Conservation (phyloP, 2,797 vertebrate species). For the Neosilurus mollespiculum region DNA sequence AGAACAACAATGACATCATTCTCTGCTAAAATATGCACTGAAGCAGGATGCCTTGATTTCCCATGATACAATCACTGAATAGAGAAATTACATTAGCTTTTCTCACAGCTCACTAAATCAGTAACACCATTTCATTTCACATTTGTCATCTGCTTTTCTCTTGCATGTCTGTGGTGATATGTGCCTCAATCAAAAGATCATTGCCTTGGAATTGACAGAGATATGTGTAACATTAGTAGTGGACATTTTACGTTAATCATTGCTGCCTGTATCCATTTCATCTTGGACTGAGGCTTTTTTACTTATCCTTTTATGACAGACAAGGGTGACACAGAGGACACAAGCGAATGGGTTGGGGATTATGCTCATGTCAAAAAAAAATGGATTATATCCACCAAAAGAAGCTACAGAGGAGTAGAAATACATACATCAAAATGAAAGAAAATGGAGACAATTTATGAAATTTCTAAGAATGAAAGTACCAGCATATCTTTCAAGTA, state of each 20-base stretch:
- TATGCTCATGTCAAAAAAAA: constrained; percentile 37
- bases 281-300: constrained; percentile 29
- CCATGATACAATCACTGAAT: constrained; percentile 52
- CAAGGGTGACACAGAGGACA: constrained; percentile 41
- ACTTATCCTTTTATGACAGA: constrained; percentile 39
- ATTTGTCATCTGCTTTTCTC: constrained; percentile 39
- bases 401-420: constrained; percentile 13
- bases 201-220: constrained; percentile 39
- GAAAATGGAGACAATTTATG: background rate
- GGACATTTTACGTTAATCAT: constrained; percentile 41
- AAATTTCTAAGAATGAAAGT: background rate
- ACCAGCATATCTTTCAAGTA: background rate
- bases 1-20: constrained; percentile 22
- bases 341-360: background rate
- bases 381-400: constrained; percentile 38
- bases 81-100: constrained; percentile 48
- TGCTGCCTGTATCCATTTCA: constrained; percentile 28
- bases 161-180: constrained; percentile 33
- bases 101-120: constrained; percentile 38
- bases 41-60: constrained; percentile 48
- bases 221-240: constrained; percentile 34
- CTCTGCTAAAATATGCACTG: constrained; percentile 28
- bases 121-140: constrained; percentile 41
- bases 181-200: constrained; percentile 42
- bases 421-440: constrained; percentile 12